Conservation (phyloP, 2,888 invertebrate species). For the Fissipunctia ypsillon region DNA sequence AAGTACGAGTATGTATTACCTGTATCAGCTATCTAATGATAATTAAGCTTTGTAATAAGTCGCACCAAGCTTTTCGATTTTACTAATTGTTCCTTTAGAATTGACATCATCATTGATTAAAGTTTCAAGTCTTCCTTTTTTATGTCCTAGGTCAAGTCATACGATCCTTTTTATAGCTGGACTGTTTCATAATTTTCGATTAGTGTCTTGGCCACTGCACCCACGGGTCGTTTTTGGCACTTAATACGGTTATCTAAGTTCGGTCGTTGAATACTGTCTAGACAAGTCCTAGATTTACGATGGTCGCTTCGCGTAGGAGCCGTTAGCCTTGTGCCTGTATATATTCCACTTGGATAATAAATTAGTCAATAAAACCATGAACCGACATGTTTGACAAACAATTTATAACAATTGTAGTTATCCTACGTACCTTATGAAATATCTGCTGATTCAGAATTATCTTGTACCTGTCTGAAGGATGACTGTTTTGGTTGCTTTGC, state of each 20-base stretch:
- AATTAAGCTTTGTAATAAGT: not conserved
- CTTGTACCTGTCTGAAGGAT: constrained; percentile 46
- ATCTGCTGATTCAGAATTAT: constrained; percentile 55
- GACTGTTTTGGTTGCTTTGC: constrained; percentile 4
- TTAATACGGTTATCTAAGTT: constrained; percentile 72
- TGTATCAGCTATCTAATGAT: not conserved
- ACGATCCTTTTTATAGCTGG: constrained; percentile 21
- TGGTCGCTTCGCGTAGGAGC: constrained; percentile 86
- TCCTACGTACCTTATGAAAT: constrained; percentile 69
- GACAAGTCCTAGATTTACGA: constrained; percentile 84
- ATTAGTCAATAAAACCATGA: constrained; percentile 76
- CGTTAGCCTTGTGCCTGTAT: constrained; percentile 83
- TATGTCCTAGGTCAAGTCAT: constrained; percentile 31
- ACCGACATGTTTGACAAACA: constrained; percentile 80
- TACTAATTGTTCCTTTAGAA: not conserved
- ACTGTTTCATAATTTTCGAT: constrained; percentile 61
- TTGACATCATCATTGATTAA: not conserved
- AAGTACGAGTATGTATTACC: not conserved
- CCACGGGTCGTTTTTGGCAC: constrained; percentile 76
- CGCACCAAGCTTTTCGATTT: not conserved
- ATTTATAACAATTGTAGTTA: constrained; percentile 73
- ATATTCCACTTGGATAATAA: constrained; percentile 76
- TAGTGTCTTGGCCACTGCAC: constrained; percentile 68
- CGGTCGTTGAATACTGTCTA: constrained; percentile 69
- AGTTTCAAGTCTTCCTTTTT: not conserved